Conservation (phyloP, 2,797 vertebrate species). For the Smutsia temminckii region DNA sequence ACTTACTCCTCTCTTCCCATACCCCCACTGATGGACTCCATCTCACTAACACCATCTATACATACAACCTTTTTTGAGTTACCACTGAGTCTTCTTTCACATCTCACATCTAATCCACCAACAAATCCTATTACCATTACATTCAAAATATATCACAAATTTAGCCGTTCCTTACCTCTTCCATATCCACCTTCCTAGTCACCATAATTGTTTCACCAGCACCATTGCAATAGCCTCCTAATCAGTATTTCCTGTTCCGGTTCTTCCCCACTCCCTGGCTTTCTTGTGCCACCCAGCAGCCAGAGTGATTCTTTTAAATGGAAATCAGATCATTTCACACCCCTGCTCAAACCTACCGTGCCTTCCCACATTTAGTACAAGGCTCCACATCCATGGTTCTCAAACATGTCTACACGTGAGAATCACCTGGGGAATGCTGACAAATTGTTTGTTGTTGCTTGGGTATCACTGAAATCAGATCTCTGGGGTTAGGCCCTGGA, state of each 20-base stretch:
- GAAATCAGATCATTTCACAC: background rate
- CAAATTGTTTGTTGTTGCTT: background rate
- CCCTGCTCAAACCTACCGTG: background rate
- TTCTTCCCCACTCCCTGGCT: background rate
- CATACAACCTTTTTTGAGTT: background rate
- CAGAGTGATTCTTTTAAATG: background rate
- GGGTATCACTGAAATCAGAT: background rate
- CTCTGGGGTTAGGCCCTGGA: background rate
- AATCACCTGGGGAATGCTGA: background rate
- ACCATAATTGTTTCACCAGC: background rate
- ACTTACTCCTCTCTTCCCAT: background rate
- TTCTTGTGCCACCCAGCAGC: background rate
- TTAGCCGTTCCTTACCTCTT: background rate
- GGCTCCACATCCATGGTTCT: background rate
- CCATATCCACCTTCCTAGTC: too few species aligned
- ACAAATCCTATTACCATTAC: background rate
- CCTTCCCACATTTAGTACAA: background rate
- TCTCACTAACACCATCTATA: background rate
- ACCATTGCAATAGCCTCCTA: background rate
- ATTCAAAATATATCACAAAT: background rate
- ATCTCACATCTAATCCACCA: background rate
- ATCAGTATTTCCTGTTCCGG: background rate
- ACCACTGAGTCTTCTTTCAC: background rate
- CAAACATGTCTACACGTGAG: background rate
- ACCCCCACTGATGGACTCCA: accelerated